A percentile compares a stretch with the other conserved stretches of the same genome.
phyloP scores from a whole-genome alignment of 1,140 invertebrate species.

The Mizuhopecten yessoensis region DNA sequence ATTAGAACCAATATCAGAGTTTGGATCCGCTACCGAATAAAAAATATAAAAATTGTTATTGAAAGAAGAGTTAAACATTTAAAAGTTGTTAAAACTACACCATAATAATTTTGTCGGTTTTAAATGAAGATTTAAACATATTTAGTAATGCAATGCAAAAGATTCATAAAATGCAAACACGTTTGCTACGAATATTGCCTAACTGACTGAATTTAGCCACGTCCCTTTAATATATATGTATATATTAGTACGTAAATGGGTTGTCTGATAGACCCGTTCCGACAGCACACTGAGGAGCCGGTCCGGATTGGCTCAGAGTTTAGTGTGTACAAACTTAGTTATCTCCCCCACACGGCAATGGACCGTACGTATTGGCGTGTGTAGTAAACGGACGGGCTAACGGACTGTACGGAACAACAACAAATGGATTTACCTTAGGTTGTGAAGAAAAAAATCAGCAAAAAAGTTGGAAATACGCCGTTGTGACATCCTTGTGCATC shows the following conservation, averaged over 20 bases:
- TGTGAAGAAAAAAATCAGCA: neutral
- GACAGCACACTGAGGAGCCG: neutral
- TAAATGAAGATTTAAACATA: too few relatives aligned
- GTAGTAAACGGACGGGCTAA: conserved; percentile 4
- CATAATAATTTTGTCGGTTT: too few relatives aligned
- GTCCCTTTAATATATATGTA: neutral
- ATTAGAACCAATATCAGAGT: too few relatives aligned
- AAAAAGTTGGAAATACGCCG: conserved; percentile 15
- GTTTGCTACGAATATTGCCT: neutral
- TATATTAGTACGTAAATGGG: too few relatives aligned
- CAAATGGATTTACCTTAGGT: conserved; percentile 38
- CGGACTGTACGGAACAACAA: conserved; percentile 21
- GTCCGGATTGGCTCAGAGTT: conserved; percentile 26
- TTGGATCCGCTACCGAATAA: too few relatives aligned
- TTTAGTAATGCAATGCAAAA: too few relatives aligned
- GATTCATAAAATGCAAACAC: too few relatives aligned
- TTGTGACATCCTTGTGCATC: neutral
- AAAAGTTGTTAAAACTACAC: too few relatives aligned
- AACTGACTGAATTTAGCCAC: neutral
- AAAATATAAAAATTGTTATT: too few relatives aligned
- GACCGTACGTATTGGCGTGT: neutral
- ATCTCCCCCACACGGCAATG: conserved; percentile 31
- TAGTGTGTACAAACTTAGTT: conserved; percentile 34
- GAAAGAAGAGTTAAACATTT: too few relatives aligned
- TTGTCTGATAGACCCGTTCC: neutral